Percentiles rank a stretch among this genome's conserved stretches.
phyloP scores from a whole-genome alignment of 2,888 invertebrate species.

The Lithophane semibrunnea region DNA sequence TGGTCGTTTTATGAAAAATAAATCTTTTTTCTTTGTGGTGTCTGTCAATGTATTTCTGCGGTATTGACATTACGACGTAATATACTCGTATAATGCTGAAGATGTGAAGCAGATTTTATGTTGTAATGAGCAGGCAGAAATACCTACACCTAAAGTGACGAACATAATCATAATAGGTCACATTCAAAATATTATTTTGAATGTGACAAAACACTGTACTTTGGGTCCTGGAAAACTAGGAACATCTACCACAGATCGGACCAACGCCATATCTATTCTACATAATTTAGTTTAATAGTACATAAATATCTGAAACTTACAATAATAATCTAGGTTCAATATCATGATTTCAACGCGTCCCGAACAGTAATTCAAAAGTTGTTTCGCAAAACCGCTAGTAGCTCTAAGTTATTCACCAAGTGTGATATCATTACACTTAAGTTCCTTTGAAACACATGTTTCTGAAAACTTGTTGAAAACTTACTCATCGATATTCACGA shows the following conservation, averaged over 20 bases:
- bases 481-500: neutral
- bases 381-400: conserved; percentile 29
- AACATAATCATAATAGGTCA: neutral
- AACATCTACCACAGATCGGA: neutral
- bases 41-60: neutral
- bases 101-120: neutral
- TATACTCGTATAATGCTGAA: no score
- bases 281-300: conserved; percentile 3
- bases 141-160: neutral
- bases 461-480: conserved; percentile 21
- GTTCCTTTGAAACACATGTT: conserved; percentile 26
- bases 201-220: neutral
- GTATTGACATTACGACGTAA: no score
- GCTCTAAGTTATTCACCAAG: conserved; percentile 40
- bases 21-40: neutral
- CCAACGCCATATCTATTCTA: neutral
- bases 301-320: conserved; percentile 13
- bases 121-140: no score
- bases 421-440: conserved; percentile 29
- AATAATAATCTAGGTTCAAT: neutral
- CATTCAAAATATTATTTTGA: neutral
- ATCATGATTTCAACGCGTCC: conserved; percentile 4
- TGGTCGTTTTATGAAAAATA: no score
- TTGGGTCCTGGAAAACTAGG: neutral
- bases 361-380: conserved; percentile 26